phyloP scores from a whole-genome alignment of 2,797 vertebrate species.

The Yasuhikotakia modesta region DNA sequence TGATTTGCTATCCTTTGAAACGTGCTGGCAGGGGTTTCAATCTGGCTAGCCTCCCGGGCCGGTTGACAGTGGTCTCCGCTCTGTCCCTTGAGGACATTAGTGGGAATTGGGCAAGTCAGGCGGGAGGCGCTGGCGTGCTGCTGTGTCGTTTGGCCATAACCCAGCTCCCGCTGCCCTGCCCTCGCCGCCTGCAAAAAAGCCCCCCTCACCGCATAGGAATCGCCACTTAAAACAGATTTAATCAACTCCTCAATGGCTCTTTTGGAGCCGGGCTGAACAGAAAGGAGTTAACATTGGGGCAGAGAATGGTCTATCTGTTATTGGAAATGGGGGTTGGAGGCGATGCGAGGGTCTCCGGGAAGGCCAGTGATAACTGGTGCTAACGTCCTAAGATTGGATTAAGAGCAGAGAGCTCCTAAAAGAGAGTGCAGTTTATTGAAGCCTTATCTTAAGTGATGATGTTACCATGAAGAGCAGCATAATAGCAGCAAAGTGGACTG shows the following conservation, averaged over 20 bases:
- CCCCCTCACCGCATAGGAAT: constrained; percentile 32
- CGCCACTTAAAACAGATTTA: constrained; percentile 41
- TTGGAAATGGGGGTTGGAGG: constrained; percentile 26
- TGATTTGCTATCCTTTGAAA: constrained; percentile 80
- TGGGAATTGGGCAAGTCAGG: constrained; percentile 73
- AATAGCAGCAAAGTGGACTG: constrained; percentile 71
- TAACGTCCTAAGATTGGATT: constrained; percentile 78
- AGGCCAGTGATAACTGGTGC: constrained; percentile 73
- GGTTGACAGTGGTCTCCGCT: constrained; percentile 76
- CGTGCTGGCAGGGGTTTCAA: constrained; percentile 77
- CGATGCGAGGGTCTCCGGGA: constrained; percentile 34
- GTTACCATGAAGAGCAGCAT: constrained; percentile 72
- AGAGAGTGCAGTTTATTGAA: constrained; percentile 76
- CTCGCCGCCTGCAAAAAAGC: not conserved
- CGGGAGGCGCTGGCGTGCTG: constrained; percentile 68
- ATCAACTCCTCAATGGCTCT: constrained; percentile 35
- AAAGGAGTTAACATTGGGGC: constrained; percentile 44
- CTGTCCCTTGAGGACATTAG: constrained; percentile 75
- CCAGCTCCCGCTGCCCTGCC: constrained; percentile 57
- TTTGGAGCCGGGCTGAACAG: constrained; percentile 22
- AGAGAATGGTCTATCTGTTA: not conserved
- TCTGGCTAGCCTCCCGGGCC: constrained; percentile 73
- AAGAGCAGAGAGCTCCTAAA: constrained; percentile 75
- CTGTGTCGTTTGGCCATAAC: constrained; percentile 66
- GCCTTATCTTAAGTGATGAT: constrained; percentile 80